A percentile compares a stretch with the other conserved stretches of the same genome.
These are phyloP conservation scores for Rhynchonycteris naso DNA, from an alignment of 2,797 vertebrate species.

Conservation along the genomic window DNA sequence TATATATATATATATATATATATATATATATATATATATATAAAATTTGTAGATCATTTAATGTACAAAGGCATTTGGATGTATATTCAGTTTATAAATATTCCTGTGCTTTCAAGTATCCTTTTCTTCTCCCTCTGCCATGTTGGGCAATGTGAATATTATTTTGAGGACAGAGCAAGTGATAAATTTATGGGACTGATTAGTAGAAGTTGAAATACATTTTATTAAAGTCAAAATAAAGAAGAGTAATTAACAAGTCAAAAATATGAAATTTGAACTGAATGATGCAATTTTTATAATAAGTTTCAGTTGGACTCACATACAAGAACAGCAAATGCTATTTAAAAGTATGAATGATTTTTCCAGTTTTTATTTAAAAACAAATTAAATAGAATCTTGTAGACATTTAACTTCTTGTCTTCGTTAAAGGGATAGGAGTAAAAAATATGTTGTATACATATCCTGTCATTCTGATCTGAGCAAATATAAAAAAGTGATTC, in stretches of 20 bases:
- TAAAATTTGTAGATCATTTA: too few species aligned
- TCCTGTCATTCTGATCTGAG: neutral
- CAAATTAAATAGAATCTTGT: neutral
- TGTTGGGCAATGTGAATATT: neutral
- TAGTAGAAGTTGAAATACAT: neutral
- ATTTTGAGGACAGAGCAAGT: constrained; percentile 17
- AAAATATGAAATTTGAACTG: constrained; percentile 30
- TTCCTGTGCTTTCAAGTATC: constrained; percentile 22
- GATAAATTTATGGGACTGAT: neutral
- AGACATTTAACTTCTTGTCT: neutral
- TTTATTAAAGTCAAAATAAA: constrained; percentile 19
- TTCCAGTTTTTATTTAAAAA: neutral
- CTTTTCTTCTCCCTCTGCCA: neutral
- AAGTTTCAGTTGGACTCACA: neutral
- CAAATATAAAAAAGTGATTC: neutral
- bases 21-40: too few species aligned
- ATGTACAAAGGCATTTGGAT: constrained; percentile 14
- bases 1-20: too few species aligned
- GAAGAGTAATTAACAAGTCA: neutral
- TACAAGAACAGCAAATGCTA: neutral
- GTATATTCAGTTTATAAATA: constrained; percentile 54
- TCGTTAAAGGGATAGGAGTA: neutral
- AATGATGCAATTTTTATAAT: constrained; percentile 6
- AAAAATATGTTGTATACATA: neutral
- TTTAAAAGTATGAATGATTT: neutral